Conservation (phyloP, 2,888 invertebrate genomes). For the Arrhopalites spinosus region DNA sequence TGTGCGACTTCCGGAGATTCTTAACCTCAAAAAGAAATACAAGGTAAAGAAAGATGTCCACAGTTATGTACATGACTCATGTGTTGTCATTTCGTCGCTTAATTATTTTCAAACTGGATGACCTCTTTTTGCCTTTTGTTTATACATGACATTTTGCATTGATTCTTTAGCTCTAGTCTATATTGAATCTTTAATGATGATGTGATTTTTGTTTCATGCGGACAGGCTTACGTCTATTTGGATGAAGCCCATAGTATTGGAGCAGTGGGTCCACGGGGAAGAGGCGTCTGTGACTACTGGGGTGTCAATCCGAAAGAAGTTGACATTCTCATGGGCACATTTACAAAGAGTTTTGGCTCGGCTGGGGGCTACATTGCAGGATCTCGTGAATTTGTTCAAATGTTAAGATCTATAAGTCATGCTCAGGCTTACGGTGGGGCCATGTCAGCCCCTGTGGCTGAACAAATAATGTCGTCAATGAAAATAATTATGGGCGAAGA, state of each 20-base stretch:
- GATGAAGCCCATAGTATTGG: slow-evolving; percentile 99
- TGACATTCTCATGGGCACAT: slow-evolving; percentile 97
- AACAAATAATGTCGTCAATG: slow-evolving; percentile 81
- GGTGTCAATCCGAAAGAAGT: slow-evolving; percentile 79
- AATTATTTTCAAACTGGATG: background rate
- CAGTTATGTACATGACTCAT: background rate
- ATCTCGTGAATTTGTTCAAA: slow-evolving; percentile 77
- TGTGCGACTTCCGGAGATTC: slow-evolving; percentile 82
- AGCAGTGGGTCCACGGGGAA: slow-evolving; percentile 84
- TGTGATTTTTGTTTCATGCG: slow-evolving; percentile 25
- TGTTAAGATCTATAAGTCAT: slow-evolving; percentile 78
- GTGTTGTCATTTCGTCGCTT: background rate
- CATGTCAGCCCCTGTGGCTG: slow-evolving; percentile 88
- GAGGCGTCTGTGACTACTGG: slow-evolving; percentile 88
- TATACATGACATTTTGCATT: background rate
- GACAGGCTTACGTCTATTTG: slow-evolving; percentile 84
- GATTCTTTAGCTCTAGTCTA: no score
- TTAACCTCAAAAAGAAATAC: slow-evolving; percentile 90
- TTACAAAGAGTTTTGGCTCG: slow-evolving; percentile 97
- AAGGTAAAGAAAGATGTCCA: slow-evolving; percentile 62
- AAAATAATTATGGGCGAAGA: slow-evolving; percentile 83
- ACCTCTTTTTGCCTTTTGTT: background rate
- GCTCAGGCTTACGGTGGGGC: slow-evolving; percentile 83
- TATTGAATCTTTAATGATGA: background rate
- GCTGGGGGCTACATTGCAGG: slow-evolving; percentile 97